Percentiles rank a stretch among this genome's conserved stretches.
These are phyloP conservation scores for Condylura cristata DNA, from an alignment of 2,113 vertebrate genomes.

Conservation along the genomic window DNA sequence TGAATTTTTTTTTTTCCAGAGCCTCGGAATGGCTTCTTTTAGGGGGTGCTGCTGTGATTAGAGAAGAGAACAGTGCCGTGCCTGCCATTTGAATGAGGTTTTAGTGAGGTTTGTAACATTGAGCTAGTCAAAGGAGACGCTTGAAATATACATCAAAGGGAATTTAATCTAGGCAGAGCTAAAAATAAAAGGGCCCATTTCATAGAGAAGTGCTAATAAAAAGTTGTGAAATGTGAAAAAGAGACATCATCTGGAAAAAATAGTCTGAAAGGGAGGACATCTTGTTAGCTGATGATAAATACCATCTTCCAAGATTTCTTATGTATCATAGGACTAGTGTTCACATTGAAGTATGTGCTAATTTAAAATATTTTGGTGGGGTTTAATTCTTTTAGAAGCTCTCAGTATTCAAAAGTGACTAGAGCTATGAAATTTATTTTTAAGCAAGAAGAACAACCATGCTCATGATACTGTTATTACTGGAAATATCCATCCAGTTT, in stretches of 20 bases:
- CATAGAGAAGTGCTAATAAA: constrained; percentile 60
- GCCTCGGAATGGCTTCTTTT: constrained; percentile 44
- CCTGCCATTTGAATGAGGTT: constrained; percentile 66
- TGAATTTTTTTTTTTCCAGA: neutral
- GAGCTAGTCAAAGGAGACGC: constrained; percentile 65
- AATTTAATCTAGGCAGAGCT: constrained; percentile 72
- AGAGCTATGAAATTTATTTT: constrained; percentile 13
- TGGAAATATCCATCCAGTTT: neutral
- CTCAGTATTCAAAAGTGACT: neutral
- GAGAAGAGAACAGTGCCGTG: constrained; percentile 49
- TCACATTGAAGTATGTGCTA: constrained; percentile 8
- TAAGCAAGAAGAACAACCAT: neutral
- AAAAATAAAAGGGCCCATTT: constrained; percentile 72
- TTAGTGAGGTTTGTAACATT: constrained; percentile 50
- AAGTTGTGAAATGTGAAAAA: constrained; percentile 38
- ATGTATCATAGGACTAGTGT: neutral
- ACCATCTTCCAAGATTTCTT: neutral
- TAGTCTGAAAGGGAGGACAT: neutral
- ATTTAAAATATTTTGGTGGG: constrained; percentile 2
- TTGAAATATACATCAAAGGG: constrained; percentile 78
- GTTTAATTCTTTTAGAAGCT: neutral
- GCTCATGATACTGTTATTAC: neutral
- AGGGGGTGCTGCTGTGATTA: constrained; percentile 58
- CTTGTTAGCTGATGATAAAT: constrained; percentile 5
- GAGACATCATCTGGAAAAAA: constrained; percentile 30